Evolutionary conservation across 2,797 vertebrate genomes (phyloP).

Genomic region (Diplodus sargus): DNA sequence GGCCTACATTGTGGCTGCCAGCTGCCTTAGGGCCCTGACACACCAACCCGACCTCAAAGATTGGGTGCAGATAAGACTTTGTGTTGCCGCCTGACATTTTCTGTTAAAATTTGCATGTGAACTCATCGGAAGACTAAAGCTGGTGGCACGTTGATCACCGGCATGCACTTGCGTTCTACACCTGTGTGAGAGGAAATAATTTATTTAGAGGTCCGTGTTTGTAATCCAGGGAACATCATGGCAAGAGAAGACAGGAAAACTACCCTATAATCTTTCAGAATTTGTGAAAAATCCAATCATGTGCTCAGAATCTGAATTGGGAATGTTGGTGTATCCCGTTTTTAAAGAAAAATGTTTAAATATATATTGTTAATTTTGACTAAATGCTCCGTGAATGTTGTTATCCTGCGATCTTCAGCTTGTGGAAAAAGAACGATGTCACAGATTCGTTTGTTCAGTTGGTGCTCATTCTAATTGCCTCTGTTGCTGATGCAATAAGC

Average conservation of each 20-base stretch:
- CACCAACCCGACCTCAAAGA: conserved; percentile 50
- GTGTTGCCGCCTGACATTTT: conserved; percentile 3
- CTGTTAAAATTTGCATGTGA: neutral
- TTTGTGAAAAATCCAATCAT: neutral
- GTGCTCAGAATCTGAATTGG: neutral
- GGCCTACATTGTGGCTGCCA: conserved; percentile 74
- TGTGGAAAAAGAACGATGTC: neutral
- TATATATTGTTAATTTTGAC: neutral
- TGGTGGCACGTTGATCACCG: neutral
- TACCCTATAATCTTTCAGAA: neutral
- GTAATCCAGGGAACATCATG: neutral
- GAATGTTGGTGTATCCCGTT: neutral
- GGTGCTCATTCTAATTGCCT: neutral
- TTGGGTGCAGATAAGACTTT: conserved; percentile 27
- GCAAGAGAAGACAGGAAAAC: neutral
- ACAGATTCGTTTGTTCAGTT: neutral
- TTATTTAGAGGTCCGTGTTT: neutral
- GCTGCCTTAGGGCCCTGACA: conserved; percentile 54
- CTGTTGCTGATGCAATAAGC: neutral
- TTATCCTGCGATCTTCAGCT: neutral
- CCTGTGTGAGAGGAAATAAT: conserved; percentile 3
- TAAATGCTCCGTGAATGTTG: neutral
- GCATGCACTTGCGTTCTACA: conserved; percentile 13
- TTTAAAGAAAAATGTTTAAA: neutral
- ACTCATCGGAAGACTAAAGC: neutral